phyloP scores from a whole-genome alignment of 30 jellyfish, hydroid and myxozoan genomes.

The Cassiopea xamachana region DNA sequence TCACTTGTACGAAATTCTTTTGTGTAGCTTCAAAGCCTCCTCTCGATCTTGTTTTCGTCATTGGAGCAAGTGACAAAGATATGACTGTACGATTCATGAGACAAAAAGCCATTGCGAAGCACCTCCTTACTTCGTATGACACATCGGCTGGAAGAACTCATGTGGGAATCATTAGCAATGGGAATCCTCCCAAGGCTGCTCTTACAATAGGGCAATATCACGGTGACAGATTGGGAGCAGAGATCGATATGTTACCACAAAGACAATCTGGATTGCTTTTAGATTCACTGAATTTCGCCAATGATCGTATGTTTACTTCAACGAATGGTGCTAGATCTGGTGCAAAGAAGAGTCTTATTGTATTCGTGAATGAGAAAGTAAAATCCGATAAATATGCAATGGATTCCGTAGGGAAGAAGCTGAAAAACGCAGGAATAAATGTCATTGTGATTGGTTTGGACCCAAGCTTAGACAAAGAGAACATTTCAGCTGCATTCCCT shows the following conservation, averaged over 20 bases:
- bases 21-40: conserved; percentile 39
- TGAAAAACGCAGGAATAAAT: conserved; percentile 48
- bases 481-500: conserved; percentile 30
- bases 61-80: conserved; percentile 77
- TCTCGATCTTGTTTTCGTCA: conserved; percentile 77
- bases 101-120: conserved; percentile 62
- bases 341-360: conserved; percentile 77
- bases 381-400: conserved; percentile 47
- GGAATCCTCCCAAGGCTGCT: conserved; percentile 40
- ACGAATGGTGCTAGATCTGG: conserved; percentile 85
- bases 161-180: conserved; percentile 72
- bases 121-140: conserved; percentile 73
- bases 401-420: conserved; percentile 24
- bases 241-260: conserved; percentile 11
- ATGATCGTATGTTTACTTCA: conserved; percentile 44
- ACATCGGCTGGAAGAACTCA: conserved; percentile 69
- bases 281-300: conserved; percentile 58
- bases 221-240: not conserved
- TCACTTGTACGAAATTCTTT: too few relatives aligned
- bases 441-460: conserved; percentile 73
- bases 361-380: conserved; percentile 67
- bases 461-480: conserved; percentile 23
- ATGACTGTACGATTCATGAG: conserved; percentile 11
- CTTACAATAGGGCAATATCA: conserved; percentile 67
- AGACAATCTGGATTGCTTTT: not conserved